These are phyloP conservation scores for Synodontis membranacea DNA, from an alignment of 2,113 vertebrate species.

Conservation along the genomic window DNA sequence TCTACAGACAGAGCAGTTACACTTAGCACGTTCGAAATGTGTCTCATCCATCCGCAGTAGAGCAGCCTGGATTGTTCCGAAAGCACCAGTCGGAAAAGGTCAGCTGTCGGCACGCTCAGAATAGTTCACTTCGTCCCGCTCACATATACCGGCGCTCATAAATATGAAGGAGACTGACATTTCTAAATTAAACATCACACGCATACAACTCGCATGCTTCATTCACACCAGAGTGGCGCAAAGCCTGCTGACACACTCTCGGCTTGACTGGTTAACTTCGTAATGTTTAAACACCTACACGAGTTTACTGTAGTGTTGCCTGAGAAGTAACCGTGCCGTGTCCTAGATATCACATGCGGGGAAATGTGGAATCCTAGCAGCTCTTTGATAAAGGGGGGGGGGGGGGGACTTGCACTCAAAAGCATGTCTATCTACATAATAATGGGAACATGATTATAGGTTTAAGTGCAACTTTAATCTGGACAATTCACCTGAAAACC, in stretches of 20 bases:
- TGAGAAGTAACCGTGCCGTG: neutral
- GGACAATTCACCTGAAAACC: too few relatives aligned
- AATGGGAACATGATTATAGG: neutral
- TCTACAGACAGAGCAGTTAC: neutral
- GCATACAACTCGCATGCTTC: slow-evolving; percentile 51
- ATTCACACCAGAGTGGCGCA: slow-evolving; percentile 19
- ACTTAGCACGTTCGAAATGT: slow-evolving; percentile 1
- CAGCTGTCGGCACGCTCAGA: slow-evolving; percentile 48
- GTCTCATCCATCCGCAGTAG: slow-evolving; percentile 43
- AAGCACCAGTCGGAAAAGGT: slow-evolving; percentile 56
- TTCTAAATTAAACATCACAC: slow-evolving; percentile 61
- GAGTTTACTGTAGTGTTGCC: neutral
- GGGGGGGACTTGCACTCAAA: neutral
- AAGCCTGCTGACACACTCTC: neutral
- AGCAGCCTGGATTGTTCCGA: slow-evolving; percentile 25
- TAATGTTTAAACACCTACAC: slow-evolving; percentile 26
- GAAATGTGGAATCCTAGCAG: neutral
- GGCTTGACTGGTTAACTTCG: slow-evolving; percentile 24
- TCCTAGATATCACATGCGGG: neutral
- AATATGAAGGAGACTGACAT: slow-evolving; percentile 62
- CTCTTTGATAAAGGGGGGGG: neutral
- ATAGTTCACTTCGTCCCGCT: slow-evolving; percentile 41
- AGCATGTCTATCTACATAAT: neutral
- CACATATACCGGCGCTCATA: slow-evolving; percentile 49
- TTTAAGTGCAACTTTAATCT: neutral